Evolutionary conservation across 1,140 invertebrate genomes (phyloP).

Genomic region (Lepidurus apus): DNA sequence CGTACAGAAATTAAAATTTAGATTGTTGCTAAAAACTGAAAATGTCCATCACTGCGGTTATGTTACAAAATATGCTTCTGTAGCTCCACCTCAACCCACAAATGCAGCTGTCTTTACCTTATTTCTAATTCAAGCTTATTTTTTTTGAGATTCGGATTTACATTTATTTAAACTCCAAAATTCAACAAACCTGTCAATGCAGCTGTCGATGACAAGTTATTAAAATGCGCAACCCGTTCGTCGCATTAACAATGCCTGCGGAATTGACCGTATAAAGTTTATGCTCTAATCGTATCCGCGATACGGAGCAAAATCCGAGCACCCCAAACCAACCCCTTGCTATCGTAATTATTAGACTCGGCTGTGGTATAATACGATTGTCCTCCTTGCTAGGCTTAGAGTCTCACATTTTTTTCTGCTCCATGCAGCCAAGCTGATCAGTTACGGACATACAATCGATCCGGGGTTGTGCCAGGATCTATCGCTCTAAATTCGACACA

Average conservation of each 20-base stretch:
- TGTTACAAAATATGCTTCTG: no score
- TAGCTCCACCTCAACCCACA: no score
- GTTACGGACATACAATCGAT: neutral
- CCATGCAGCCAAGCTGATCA: neutral
- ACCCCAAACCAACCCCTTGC: neutral
- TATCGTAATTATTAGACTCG: constrained; percentile 11
- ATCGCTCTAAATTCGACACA: neutral
- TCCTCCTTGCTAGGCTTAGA: neutral
- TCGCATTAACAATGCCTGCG: neutral
- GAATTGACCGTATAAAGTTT: neutral
- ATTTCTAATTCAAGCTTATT: constrained; percentile 19
- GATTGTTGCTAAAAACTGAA: no score
- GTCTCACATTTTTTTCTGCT: neutral
- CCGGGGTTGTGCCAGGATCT: neutral
- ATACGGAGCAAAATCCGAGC: neutral
- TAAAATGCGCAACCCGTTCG: neutral
- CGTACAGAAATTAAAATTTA: no score
- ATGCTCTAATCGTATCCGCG: neutral
- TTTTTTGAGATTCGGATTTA: neutral
- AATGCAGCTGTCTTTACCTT: constrained; percentile 3
- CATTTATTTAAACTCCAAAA: neutral
- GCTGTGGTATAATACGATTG: neutral
- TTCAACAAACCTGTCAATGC: constrained; percentile 5
- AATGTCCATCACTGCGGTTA: no score
- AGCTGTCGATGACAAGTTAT: constrained; percentile 16